phyloP scores from a whole-genome alignment of 2,113 vertebrate genomes.

The Nothocercus nigrocapillus region DNA sequence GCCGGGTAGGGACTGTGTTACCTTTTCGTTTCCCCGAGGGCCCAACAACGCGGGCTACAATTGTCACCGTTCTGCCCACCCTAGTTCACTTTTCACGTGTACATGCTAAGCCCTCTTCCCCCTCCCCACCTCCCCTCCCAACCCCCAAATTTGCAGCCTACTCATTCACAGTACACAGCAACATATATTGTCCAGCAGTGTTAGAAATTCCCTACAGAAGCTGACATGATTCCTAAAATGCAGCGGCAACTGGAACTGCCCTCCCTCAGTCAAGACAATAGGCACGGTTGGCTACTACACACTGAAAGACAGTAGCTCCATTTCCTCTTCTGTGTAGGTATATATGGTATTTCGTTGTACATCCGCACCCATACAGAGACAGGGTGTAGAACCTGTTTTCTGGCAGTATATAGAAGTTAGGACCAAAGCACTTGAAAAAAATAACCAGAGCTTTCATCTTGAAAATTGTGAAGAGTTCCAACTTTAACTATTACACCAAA shows the following conservation, averaged over 20 bases:
- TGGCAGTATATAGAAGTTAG: conserved; percentile 78
- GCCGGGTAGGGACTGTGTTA: conserved; percentile 59
- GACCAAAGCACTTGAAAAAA: conserved; percentile 71
- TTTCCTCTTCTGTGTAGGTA: conserved; percentile 73
- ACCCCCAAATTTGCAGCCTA: conserved; percentile 11
- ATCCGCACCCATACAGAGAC: conserved; percentile 50
- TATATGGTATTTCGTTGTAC: conserved; percentile 1
- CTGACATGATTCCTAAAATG: conserved; percentile 63
- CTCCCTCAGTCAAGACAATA: conserved; percentile 76
- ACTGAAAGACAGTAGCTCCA: conserved; percentile 70
- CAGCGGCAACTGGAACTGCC: conserved; percentile 73
- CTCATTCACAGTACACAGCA: conserved; percentile 55
- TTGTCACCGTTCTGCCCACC: conserved; percentile 57
- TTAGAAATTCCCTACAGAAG: conserved; percentile 57
- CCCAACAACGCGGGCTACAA: conserved; percentile 65
- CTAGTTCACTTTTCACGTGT: conserved; percentile 37
- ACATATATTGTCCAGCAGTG: conserved; percentile 18
- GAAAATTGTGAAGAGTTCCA: conserved; percentile 66
- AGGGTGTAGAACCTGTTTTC: conserved; percentile 71
- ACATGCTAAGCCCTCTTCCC: conserved; percentile 8
- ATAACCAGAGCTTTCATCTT: conserved; percentile 73
- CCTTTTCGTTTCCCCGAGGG: conserved; percentile 57
- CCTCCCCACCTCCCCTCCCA: conserved; percentile 29
- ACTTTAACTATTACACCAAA: conserved; percentile 47
- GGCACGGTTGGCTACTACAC: conserved; percentile 82